Conservation (phyloP, 92 coral and sea anemone species). For the Nematostella vectensis region DNA sequence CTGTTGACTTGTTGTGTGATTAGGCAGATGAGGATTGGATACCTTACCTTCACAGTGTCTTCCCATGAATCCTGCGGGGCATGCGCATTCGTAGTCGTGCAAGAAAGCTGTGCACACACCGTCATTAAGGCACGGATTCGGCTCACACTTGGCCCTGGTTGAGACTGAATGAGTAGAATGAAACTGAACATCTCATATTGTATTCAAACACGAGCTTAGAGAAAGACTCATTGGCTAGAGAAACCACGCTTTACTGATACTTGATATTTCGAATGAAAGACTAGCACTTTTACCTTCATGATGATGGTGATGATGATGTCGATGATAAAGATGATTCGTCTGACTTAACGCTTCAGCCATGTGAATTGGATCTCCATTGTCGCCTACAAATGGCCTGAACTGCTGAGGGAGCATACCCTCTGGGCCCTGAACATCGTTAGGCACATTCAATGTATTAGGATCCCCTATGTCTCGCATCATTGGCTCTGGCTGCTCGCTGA, state of each 20-base stretch:
- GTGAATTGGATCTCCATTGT: background rate
- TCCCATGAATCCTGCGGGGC: conserved; percentile 91
- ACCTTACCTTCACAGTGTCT: conserved; percentile 68
- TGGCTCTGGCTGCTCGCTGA: background rate
- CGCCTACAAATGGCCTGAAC: too few relatives aligned
- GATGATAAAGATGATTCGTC: background rate
- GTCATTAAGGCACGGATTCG: conserved; percentile 88
- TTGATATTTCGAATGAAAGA: background rate
- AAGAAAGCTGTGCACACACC: conserved; percentile 89
- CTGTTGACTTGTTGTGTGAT: too few relatives aligned
- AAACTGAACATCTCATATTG: background rate
- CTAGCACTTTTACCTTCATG: conserved; percentile 5
- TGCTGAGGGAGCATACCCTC: too few relatives aligned
- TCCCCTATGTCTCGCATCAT: too few relatives aligned
- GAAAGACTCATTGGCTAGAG: background rate
- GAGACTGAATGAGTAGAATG: conserved; percentile 20
- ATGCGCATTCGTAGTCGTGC: conserved; percentile 71
- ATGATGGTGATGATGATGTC: conserved; percentile 7
- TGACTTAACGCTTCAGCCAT: background rate
- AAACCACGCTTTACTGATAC: background rate
- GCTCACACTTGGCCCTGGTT: conserved; percentile 66
- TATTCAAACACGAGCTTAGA: background rate
- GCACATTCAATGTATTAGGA: too few relatives aligned
- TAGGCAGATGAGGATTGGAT: too few relatives aligned
- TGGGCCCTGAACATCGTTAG: too few relatives aligned